These are phyloP conservation scores for Lithophane semibrunnea DNA, from an alignment of 2,888 invertebrate species.

Conservation along the genomic window DNA sequence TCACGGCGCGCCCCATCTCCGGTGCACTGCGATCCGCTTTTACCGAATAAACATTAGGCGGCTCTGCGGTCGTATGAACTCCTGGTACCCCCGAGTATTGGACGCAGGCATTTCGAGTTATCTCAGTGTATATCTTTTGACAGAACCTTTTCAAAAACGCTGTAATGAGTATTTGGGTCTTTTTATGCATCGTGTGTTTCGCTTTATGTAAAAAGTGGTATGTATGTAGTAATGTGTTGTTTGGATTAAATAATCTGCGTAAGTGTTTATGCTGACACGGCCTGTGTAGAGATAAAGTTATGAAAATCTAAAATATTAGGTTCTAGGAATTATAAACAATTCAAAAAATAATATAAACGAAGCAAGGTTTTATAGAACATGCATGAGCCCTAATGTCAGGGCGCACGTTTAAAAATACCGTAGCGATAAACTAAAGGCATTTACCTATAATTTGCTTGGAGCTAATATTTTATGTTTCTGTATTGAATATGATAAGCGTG, in stretches of 20 bases:
- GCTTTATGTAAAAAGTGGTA: slow-evolving; percentile 13
- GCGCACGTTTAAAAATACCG: not conserved
- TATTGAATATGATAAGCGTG: not conserved
- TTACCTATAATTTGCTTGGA: not conserved
- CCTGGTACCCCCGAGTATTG: slow-evolving; percentile 40
- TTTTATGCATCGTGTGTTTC: slow-evolving; percentile 20
- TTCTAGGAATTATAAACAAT: not conserved
- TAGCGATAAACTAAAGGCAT: not conserved
- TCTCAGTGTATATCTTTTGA: slow-evolving; percentile 55
- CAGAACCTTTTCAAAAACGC: slow-evolving; percentile 47
- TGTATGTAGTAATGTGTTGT: not conserved
- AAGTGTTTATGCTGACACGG: slow-evolving; percentile 16
- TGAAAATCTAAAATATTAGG: not conserved
- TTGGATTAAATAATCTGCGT: slow-evolving; percentile 25
- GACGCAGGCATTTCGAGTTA: slow-evolving; percentile 49
- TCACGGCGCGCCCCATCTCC: slow-evolving; percentile 72
- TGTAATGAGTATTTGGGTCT: slow-evolving; percentile 42
- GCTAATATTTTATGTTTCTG: not conserved
- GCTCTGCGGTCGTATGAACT: slow-evolving; percentile 47
- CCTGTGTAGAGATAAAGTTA: slow-evolving; percentile 16
- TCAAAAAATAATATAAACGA: not conserved
- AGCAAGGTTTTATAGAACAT: not conserved
- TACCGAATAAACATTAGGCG: slow-evolving; percentile 64
- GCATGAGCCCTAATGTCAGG: not conserved
- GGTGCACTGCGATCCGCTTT: slow-evolving; percentile 68